Evolutionary conservation across 2,113 vertebrate species (phyloP).

Genomic region (Melierax canorus): DNA sequence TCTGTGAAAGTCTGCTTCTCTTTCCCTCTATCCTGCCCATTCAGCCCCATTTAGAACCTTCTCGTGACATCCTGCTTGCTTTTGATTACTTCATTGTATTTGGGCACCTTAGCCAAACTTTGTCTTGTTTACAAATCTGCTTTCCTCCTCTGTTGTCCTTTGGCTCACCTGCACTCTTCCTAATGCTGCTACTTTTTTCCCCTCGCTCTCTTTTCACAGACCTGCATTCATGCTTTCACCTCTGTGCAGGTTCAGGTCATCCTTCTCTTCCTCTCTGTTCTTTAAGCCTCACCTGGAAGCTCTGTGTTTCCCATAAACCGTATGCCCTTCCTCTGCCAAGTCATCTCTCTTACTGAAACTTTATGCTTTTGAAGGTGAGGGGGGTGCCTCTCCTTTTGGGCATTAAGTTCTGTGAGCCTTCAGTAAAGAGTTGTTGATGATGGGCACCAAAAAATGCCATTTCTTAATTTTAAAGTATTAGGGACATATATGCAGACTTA

Average conservation of each 20-base stretch:
- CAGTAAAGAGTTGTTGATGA: background rate
- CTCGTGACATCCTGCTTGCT: background rate
- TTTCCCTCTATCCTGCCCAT: background rate
- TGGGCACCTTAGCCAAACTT: background rate
- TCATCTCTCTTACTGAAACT: background rate
- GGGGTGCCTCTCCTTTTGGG: background rate
- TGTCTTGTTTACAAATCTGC: background rate
- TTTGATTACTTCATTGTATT: background rate
- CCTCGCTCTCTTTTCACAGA: rapidly evolving
- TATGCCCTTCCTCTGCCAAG: background rate
- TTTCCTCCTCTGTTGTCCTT: background rate
- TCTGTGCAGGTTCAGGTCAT: background rate
- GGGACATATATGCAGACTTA: rapidly evolving
- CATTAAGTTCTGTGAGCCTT: background rate
- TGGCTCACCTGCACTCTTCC: background rate
- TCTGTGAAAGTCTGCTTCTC: background rate
- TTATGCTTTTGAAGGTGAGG: background rate
- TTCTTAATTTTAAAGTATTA: background rate
- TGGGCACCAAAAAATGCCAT: rapidly evolving
- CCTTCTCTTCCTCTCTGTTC: background rate
- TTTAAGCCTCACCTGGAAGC: background rate
- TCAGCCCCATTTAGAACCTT: background rate
- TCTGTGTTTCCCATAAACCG: background rate
- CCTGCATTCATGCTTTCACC: background rate
- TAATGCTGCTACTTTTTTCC: background rate